Evolutionary conservation across 2,888 invertebrate genomes (phyloP).

Genomic region (Archips crataeganus): DNA sequence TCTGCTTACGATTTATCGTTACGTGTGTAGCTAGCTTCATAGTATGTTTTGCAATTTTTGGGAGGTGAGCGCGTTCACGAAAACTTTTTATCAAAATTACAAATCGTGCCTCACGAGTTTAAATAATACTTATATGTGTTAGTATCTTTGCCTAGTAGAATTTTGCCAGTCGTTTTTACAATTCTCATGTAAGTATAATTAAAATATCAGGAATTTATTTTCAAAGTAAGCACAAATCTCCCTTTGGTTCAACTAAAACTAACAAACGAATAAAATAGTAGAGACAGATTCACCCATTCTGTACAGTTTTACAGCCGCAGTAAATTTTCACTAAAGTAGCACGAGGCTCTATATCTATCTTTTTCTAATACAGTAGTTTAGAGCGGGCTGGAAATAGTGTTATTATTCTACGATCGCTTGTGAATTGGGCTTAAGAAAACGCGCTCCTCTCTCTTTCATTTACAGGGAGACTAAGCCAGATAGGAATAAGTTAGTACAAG

Average conservation of each 20-base stretch:
- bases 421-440: slow-evolving; percentile 2
- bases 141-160: too few relatives aligned
- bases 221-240: background rate
- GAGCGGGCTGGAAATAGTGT: background rate
- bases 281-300: background rate
- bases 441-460: background rate
- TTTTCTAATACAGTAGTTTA: background rate
- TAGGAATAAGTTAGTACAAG: background rate
- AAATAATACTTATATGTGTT: too few relatives aligned
- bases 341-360: background rate
- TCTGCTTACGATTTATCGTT: too few relatives aligned
- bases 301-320: slow-evolving; percentile 1
- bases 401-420: background rate
- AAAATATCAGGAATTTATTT: background rate
- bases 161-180: too few relatives aligned
- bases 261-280: slow-evolving; percentile 2
- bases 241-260: background rate
- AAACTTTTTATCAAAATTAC: too few relatives aligned
- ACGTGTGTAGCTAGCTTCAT: too few relatives aligned
- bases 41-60: too few relatives aligned
- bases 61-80: too few relatives aligned
- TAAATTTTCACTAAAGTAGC: background rate
- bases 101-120: too few relatives aligned
- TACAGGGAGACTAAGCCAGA: background rate
- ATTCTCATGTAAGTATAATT: too few relatives aligned